A percentile compares a stretch with the other conserved stretches of the same genome.
Conservation (phyloP, 2,113 vertebrate species). For the Apaloderma vittatum region DNA sequence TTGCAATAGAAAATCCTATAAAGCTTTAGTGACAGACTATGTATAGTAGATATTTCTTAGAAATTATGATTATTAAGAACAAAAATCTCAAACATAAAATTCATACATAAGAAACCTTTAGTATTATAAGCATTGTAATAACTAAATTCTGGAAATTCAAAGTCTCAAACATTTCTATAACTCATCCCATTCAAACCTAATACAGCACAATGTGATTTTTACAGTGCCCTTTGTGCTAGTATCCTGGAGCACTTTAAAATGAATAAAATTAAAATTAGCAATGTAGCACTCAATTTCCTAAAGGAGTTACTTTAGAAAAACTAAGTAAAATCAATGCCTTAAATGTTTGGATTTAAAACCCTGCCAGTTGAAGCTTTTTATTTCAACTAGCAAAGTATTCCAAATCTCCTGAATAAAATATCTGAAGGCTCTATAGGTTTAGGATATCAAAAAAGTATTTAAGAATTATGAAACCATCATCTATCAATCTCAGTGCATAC, state of each 20-base stretch:
- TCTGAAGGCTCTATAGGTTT: constrained; percentile 61
- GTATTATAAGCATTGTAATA: constrained; percentile 47
- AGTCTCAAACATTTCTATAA: constrained; percentile 48
- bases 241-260: constrained; percentile 61
- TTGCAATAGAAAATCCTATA: background rate
- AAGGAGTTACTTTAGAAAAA: constrained; percentile 72
- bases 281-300: constrained; percentile 62
- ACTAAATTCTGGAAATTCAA: constrained; percentile 57
- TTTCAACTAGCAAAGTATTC: constrained; percentile 61
- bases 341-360: constrained; percentile 65
- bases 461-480: constrained; percentile 61
- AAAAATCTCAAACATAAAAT: constrained; percentile 22
- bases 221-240: constrained; percentile 64
- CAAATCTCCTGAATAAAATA: constrained; percentile 56
- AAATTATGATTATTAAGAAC: constrained; percentile 42
- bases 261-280: constrained; percentile 73
- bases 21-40: background rate
- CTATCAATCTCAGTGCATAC: constrained; percentile 51
- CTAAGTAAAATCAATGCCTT: constrained; percentile 69
- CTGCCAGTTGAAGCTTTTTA: constrained; percentile 14
- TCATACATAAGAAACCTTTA: constrained; percentile 21
- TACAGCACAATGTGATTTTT: constrained; percentile 47
- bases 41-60: background rate
- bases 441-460: constrained; percentile 67
- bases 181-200: constrained; percentile 49